Base-by-base conservation (phyloP, 2,797 vertebrate genomes). In the Acanthurus lineatus region DNA sequence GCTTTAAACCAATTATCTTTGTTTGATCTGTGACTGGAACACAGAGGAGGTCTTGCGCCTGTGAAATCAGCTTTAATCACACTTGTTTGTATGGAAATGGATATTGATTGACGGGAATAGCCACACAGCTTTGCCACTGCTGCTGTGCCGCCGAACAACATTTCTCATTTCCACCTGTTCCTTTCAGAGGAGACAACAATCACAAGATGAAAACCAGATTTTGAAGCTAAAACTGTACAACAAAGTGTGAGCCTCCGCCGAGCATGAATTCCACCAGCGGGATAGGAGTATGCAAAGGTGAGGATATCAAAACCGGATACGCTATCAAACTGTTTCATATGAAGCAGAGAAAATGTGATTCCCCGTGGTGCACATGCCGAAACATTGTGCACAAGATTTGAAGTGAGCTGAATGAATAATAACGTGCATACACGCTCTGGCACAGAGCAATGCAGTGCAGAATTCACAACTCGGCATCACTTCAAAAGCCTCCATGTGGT, bases 41-140 rank as follows among this genome's bases (percentile, higher is more conserved):
- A 66, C 44, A 0, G 22, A 49, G 28, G 73, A 73, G 85, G 75
- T 72, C 73, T 52, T 15, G 68, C 35, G 82, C 73, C 61, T 74
- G 84, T 88, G 84, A 90, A 93, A 92, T 89, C 82, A 75, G 73
- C 65, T 86, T 85, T 91, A 90, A 93, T 92, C 90, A 86, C 80
- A 61, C 76, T 69, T 54, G 89, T 92, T 91, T 91, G 82, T 86
- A 90, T 90, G 80, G 81, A 89, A 90, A 93, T 90, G 53, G 81
- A 83, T 82, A 83, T 90, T 88, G 91, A 94, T 86, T 77, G 71
- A 66, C 0, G 47, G 76, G 73, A 84, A 73, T 17, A 70, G 59
- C 65, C 72, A 38, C 81, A 28, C 52, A 45, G 65, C 66, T 22
- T 10, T 15, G 19, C 25, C 64, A 22, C 19, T 47, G 28, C 19